These are phyloP conservation scores for Cinclus mexicanus DNA, from an alignment of 2,113 vertebrate species.

Conservation along the genomic window DNA sequence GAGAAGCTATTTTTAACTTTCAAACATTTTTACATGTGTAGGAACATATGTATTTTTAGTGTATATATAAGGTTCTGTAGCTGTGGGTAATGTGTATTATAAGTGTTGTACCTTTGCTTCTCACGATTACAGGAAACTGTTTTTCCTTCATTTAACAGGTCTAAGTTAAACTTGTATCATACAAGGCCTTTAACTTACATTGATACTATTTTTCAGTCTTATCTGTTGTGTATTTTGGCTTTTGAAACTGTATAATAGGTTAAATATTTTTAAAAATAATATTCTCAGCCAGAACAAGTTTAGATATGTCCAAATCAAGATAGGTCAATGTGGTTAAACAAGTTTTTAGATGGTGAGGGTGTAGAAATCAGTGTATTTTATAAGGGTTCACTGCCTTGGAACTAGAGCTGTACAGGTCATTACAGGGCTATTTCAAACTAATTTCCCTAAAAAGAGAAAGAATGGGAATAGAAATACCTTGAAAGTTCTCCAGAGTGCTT, in stretches of 20 bases:
- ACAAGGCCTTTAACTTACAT: background rate
- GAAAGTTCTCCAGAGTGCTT: background rate
- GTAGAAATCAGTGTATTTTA: background rate
- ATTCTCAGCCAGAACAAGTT: background rate
- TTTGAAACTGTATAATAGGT: background rate
- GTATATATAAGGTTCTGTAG: background rate
- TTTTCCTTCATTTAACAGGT: background rate
- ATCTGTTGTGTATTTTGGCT: background rate
- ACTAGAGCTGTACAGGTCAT: background rate
- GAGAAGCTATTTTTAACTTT: background rate
- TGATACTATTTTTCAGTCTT: background rate
- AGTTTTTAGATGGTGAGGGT: background rate
- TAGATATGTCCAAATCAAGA: background rate
- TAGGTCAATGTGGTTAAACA: background rate
- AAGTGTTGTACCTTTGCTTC: background rate
- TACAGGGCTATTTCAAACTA: background rate
- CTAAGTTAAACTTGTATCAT: background rate
- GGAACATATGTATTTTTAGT: background rate
- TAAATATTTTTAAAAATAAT: background rate
- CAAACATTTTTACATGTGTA: background rate
- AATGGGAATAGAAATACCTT: background rate
- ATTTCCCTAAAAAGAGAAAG: background rate
- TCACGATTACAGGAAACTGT: background rate
- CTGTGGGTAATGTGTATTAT: background rate
- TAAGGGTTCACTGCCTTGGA: fast-evolving